A percentile compares a stretch with the other conserved stretches of the same genome.
Conservation (phyloP, 2,797 vertebrate genomes). For the Leptatherina wallacei region DNA sequence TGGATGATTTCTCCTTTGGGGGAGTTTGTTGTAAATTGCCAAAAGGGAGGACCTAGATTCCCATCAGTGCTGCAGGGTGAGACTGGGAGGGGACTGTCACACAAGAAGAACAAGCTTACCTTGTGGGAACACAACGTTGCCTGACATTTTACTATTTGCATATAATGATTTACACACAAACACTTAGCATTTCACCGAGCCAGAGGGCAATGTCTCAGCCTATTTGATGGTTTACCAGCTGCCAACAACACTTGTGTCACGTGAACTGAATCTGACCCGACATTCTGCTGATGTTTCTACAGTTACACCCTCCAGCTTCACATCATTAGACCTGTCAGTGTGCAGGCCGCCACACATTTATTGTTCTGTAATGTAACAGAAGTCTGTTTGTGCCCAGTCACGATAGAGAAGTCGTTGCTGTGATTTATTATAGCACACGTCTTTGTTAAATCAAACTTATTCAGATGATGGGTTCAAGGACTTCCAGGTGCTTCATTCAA, state of each 20-base stretch:
- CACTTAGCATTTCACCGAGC: conserved; percentile 65
- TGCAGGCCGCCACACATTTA: conserved; percentile 22
- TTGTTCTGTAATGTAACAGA: conserved; percentile 45
- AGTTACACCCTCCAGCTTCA: conserved; percentile 63
- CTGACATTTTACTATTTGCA: conserved; percentile 62
- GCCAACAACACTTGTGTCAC: conserved; percentile 69
- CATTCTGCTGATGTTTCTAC: conserved; percentile 72
- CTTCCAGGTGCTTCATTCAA: conserved; percentile 54
- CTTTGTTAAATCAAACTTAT: conserved; percentile 50
- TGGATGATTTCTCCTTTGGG: conserved; percentile 49
- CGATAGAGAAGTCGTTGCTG: conserved; percentile 22
- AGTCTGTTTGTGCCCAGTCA: conserved; percentile 50
- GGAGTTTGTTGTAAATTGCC: conserved; percentile 50
- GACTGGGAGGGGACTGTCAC: conserved; percentile 45
- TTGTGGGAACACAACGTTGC: conserved; percentile 55
- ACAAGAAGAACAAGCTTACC: conserved; percentile 57
- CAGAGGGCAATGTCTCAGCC: conserved; percentile 51
- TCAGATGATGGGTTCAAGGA: conserved; percentile 56
- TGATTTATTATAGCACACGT: conserved; percentile 30
- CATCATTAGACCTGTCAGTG: conserved; percentile 56
- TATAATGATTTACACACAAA: conserved; percentile 67
- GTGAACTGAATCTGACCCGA: conserved; percentile 77
- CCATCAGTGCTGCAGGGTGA: conserved; percentile 41
- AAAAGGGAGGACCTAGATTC: conserved; percentile 53
- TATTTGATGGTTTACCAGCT: conserved; percentile 64